These are phyloP conservation scores for Acropora yongei DNA, from an alignment of 64 coral and sea anemone genomes.

Conservation along the genomic window DNA sequence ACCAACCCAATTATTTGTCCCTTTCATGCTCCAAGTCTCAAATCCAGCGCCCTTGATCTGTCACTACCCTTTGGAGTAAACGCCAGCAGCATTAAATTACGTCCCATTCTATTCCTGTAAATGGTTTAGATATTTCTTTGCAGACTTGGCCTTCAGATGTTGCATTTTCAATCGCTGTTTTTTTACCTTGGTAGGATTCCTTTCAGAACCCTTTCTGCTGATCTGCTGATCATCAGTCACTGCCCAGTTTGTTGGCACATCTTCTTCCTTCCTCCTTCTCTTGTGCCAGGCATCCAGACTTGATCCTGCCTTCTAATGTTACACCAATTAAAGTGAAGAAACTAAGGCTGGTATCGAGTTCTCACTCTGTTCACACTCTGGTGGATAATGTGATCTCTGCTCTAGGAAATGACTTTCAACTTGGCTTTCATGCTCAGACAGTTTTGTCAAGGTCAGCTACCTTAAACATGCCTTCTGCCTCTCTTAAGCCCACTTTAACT, in stretches of 20 bases:
- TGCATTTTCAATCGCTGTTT: not conserved
- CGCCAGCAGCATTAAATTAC: too few relatives aligned
- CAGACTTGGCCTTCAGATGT: not conserved
- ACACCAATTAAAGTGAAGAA: not conserved
- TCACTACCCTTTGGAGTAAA: too few relatives aligned
- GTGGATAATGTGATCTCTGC: constrained; percentile 7
- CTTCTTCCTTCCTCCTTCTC: not conserved
- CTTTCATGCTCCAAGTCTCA: too few relatives aligned
- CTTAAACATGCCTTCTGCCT: constrained; percentile 14
- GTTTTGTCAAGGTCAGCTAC: not conserved
- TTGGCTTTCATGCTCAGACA: not conserved
- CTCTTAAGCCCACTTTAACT: constrained; percentile 22
- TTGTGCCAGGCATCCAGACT: not conserved
- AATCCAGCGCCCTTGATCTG: too few relatives aligned
- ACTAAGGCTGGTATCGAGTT: not conserved
- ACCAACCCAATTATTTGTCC: too few relatives aligned
- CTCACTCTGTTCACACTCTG: not conserved
- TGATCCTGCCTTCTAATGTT: not conserved
- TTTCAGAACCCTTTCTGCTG: too few relatives aligned
- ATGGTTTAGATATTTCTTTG: too few relatives aligned
- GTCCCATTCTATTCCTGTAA: too few relatives aligned
- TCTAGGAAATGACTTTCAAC: constrained; percentile 27
- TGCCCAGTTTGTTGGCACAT: not conserved
- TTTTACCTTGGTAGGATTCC: not conserved
- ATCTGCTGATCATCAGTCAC: not conserved